A percentile compares a stretch with the other conserved stretches of the same genome.
Evolutionary conservation across 1,140 invertebrate species (phyloP).

Genomic region (Probaryconus sp.): DNA sequence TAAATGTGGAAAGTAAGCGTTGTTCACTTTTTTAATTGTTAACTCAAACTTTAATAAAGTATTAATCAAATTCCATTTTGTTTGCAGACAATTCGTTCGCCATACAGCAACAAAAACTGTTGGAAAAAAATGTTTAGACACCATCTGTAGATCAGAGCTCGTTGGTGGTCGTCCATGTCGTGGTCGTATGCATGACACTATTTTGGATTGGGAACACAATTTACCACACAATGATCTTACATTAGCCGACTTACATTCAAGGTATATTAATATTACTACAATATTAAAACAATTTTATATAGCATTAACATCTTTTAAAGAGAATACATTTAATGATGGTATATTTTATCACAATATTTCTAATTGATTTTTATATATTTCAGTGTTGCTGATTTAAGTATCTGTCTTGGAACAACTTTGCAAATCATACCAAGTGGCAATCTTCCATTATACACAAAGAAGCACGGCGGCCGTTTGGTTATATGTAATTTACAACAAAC

Average conservation of each 20-base stretch:
- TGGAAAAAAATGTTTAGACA: conserved; percentile 92
- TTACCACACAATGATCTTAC: conserved; percentile 94
- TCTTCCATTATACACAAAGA: conserved; percentile 92
- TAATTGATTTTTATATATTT: conserved; percentile 44
- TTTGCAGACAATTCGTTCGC: conserved; percentile 89
- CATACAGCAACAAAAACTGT: conserved; percentile 89
- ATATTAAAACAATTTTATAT: conserved; percentile 22
- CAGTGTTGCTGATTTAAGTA: conserved; percentile 92
- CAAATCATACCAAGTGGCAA: conserved; percentile 99
- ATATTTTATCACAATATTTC: conserved; percentile 6
- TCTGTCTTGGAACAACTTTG: conserved; percentile 96
- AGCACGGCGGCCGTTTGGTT: conserved; percentile 92
- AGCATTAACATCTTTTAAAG: conserved; percentile 16
- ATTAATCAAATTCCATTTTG: conserved; percentile 4
- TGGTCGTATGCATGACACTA: conserved; percentile 92
- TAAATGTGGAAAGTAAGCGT: conserved; percentile 91
- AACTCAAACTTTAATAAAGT: too few relatives aligned
- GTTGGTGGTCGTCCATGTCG: conserved; percentile 85
- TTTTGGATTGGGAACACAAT: conserved; percentile 99
- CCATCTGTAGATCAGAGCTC: conserved; percentile 83
- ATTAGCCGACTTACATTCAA: conserved; percentile 91
- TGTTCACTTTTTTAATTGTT: too few relatives aligned
- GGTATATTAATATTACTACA: conserved; percentile 79
- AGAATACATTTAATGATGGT: background rate
- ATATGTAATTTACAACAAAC: conserved; percentile 98